Evolutionary conservation across 1,140 invertebrate genomes (phyloP), one percentile per base, ranked within the genome.

Genomic region (Heterodera carotae): DNA sequence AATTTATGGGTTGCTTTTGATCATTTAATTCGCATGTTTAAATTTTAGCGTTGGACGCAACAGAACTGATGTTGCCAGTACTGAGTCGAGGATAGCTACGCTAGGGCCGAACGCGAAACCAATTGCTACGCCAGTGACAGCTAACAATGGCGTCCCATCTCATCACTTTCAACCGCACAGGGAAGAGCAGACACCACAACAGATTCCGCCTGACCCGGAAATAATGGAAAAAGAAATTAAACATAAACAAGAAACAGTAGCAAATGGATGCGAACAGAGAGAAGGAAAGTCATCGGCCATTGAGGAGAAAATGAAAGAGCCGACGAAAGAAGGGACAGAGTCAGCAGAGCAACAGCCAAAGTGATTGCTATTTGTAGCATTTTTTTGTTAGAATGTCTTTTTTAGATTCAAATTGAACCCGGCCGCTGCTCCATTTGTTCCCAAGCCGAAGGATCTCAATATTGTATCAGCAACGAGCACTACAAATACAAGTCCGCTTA

Each of bases 401-500:
- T 10, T 29, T 25, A 31, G 22, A 64, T 74, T 74, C 12, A 62
- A 74, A 62, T 33, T 74, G 12, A 64, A 74, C 56, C 48, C 64
- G 22, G 59, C 43, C n/a, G 72, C 72, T 5, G 27, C 22, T 4
- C 48, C 72, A 36, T 74, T 74, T 34, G 22, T 74, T 31, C 72
- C 72, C 25, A 34, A 64, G 36, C 33, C 27, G 25, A 74, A 59
- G 27, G 56, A 39, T 66, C 60, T 2, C 60, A 62, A 31, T 31
- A 62, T 8, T 10, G 10, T 25, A 4, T n/a, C 53, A 53, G 31
- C 48, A 15, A 25, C 39, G 2, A 33, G 25, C n/a, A 64, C 36
- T 74, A 5, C 25, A 18, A 74, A 62, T 34, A 62, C 72, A 29
- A 73, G 39, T 29, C 72, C 72, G 34, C n/a, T 74, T 25, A 74